Evolutionary conservation across 2,888 invertebrate species (phyloP).

Genomic region (Sturmia bella): DNA sequence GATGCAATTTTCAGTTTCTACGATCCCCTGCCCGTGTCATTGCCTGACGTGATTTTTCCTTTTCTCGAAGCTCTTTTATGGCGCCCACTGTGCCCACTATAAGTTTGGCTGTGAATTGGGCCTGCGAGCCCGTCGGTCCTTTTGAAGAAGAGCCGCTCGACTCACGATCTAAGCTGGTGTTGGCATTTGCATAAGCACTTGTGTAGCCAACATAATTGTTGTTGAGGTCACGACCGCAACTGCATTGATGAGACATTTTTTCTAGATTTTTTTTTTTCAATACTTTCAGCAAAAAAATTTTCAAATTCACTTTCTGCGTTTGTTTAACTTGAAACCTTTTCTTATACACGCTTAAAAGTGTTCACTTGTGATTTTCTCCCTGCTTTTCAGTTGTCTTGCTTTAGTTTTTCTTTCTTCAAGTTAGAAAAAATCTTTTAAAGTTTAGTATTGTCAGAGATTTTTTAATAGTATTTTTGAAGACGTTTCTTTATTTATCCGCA

Average conservation of each 20-base stretch:
- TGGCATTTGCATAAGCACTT: conserved; percentile 81
- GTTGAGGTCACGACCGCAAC: conserved; percentile 82
- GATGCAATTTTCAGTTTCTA: conserved; percentile 75
- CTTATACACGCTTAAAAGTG: conserved; percentile 24
- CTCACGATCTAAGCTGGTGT: conserved; percentile 79
- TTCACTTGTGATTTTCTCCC: conserved; percentile 9
- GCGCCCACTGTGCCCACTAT: conserved; percentile 88
- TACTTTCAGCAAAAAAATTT: not conserved
- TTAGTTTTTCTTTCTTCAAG: conserved; percentile 21
- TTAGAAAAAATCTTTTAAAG: conserved; percentile 53
- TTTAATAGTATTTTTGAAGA: not conserved
- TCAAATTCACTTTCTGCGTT: conserved; percentile 11
- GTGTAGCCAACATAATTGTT: conserved; percentile 82
- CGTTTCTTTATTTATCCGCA: conserved; percentile 65
- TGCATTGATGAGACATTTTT: conserved; percentile 82
- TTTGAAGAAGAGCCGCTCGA: conserved; percentile 73
- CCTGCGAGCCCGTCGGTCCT: conserved; percentile 74
- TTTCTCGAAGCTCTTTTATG: conserved; percentile 88
- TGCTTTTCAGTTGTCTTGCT: not conserved
- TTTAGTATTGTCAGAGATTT: conserved; percentile 45
- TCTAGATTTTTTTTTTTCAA: conserved; percentile 58
- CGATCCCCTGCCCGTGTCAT: conserved; percentile 79
- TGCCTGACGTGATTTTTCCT: conserved; percentile 86
- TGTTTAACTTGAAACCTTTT: conserved; percentile 12
- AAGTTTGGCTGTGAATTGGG: conserved; percentile 87